Evolutionary conservation across 2,888 invertebrate genomes (phyloP), one percentile per base, ranked within the genome.

Genomic region (Empis stercorea): DNA sequence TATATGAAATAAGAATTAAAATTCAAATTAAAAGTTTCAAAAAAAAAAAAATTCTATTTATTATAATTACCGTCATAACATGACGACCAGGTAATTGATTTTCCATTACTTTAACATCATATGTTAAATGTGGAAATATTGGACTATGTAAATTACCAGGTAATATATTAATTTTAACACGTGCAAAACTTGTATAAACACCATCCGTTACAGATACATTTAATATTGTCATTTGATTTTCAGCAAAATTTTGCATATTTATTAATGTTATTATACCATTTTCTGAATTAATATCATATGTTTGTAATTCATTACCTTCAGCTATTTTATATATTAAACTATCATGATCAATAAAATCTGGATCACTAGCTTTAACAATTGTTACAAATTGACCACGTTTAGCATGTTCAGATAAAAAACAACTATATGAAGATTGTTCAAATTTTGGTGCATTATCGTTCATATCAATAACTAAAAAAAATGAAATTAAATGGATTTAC

Each of bases 161-260:
- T 49, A 85, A 71, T 52, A 84, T 75, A 59, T 84, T 77, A 43
- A 89, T 81, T 71, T 85, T 85, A 14, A 88, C 76, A 54, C 87
- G 73, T 2, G 91, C 81, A 69, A 87, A 94, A 54, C 81, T 86
- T 9, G 91, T 92, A 71, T 92, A 94, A 34, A 95, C 89, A 30
- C 95, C 95, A 72, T 97, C 96, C 47, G 89, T 88, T 36, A 92
- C 95, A 2, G 94, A 94, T 30, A 96, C 83, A 72, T 96, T 96
- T 49, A 96, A 74, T 50, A 79, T 70, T 59, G 81, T 80, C 45
- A 75, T 71, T 44, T 78, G 75, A 36, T 63, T 63, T 43, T 81
- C 79, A 5, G 79, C 78, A 56, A 83, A 81, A 60, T 81, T 81
- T 51, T 86, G 80, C 63, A 85, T 76, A 62, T 85, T 84, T 52